Evolutionary conservation across 2,113 vertebrate genomes (phyloP), one percentile per base, ranked within the genome.

Genomic region (Brachypteracias leptosomus): DNA sequence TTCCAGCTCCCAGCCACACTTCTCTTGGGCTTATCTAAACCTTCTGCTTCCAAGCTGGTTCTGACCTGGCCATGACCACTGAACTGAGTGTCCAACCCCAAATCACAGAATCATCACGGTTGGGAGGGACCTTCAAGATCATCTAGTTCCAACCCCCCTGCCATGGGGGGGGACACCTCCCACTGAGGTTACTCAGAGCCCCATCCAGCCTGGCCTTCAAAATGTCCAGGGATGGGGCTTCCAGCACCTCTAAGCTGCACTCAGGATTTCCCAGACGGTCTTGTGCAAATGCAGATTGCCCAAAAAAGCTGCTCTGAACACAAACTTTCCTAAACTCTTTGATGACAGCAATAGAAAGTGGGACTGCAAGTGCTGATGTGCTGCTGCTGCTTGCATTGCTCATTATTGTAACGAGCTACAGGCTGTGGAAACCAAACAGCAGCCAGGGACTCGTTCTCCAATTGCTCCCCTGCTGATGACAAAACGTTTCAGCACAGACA

Each of bases 331-430:
- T 77, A 58, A 93, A 65, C 12, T 47, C 88, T 96, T 96, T 94
- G 95, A 97, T 94, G 93, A 90, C 95, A 84, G 86, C 93, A 96
- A 94, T 89, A 96, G 95, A 96, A 97, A 97, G 94, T 81, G 70
- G 93, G 90, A 52, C 90, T 96, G 85, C 68, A 36, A 90, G 65
- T 33, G 70, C 85, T 75, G 93, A 42, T 85, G 79, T 3, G 59
- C 58, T n/a, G 63, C 78, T 67, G 74, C 92, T 89, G 38, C 86
- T 94, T 57, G 59, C 55, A 57, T 88, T 90, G 91, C 93, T 93
- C 93, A 44, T 96, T 75, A 92, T 35, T 82, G 40, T 76, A 94
- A 93, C 70, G 25, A 95, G 66, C 65, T 83, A 33, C 73, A 61
- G 52, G 81, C 80, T 90, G n/a, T 29, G 59, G 82, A 93, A 86